These are phyloP conservation scores for Hemibagrus guttatus DNA, from an alignment of 2,797 vertebrate species.

Conservation along the genomic window DNA sequence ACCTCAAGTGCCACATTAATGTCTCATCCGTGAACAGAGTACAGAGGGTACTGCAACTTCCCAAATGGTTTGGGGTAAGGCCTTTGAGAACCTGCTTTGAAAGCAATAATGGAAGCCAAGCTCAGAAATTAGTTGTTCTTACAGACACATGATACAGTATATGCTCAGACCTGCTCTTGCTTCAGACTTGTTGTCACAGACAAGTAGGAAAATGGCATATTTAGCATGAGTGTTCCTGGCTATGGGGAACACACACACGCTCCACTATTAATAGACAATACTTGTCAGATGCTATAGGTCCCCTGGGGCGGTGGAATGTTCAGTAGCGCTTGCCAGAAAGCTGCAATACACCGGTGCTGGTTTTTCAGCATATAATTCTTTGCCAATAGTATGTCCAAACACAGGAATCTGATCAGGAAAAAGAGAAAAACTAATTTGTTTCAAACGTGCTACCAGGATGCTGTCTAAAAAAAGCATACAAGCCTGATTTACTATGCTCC, in stretches of 20 bases:
- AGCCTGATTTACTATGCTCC: not conserved
- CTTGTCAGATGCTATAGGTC: conserved; percentile 42
- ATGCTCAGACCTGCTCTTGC: conserved; percentile 41
- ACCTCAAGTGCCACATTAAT: not conserved
- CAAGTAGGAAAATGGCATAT: conserved; percentile 50
- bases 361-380: conserved; percentile 14
- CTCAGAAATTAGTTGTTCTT: conserved; percentile 3
- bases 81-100: not conserved
- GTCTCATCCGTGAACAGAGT: not conserved
- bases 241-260: conserved; percentile 22
- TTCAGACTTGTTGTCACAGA: conserved; percentile 49
- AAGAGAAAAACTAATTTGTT: conserved; percentile 9
- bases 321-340: conserved; percentile 40
- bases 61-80: not conserved
- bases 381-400: conserved; percentile 36
- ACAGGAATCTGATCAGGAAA: conserved; percentile 6
- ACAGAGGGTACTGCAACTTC: not conserved
- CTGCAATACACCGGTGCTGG: conserved; percentile 13
- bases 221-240: conserved; percentile 43
- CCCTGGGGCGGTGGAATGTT: conserved; percentile 54
- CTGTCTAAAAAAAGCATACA: conserved; percentile 3
- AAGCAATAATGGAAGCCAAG: not conserved
- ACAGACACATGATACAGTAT: conserved; percentile 16
- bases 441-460: not conserved
- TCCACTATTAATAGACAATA: conserved; percentile 48